phyloP scores from a whole-genome alignment of 2,888 invertebrate species.

The Acrobasis repandana region DNA sequence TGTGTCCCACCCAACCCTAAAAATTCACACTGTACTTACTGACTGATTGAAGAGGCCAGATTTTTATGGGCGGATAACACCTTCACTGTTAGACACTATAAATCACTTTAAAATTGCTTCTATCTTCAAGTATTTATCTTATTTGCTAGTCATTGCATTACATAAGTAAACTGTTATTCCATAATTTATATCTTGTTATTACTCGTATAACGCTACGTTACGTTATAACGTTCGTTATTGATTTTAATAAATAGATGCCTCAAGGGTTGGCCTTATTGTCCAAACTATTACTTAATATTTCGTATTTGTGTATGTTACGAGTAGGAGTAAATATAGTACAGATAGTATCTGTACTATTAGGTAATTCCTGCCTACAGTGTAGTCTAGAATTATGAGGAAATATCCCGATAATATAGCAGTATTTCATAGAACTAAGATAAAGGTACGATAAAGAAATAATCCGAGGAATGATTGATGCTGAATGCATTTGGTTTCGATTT shows the following conservation, averaged over 20 bases:
- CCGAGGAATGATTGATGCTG: too few relatives aligned
- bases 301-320: conserved; percentile 1
- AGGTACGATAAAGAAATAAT: too few relatives aligned
- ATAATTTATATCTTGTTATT: background rate
- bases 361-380: background rate
- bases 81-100: background rate
- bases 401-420: too few relatives aligned
- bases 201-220: background rate
- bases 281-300: background rate
- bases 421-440: too few relatives aligned
- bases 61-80: too few relatives aligned
- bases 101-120: conserved; percentile 7
- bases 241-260: conserved; percentile 2
- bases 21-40: too few relatives aligned
- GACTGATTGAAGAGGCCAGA: too few relatives aligned
- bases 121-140: background rate
- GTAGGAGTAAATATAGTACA: too few relatives aligned
- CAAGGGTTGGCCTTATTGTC: background rate
- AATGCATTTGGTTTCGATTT: too few relatives aligned
- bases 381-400: background rate
- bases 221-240: conserved; percentile 7
- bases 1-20: too few relatives aligned
- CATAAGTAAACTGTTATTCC: conserved; percentile 1
- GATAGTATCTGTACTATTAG: background rate
- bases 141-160: conserved; percentile 11